These are phyloP conservation scores for Onychorhynchus coronatus DNA, from an alignment of 2,113 vertebrate species.

Conservation along the genomic window DNA sequence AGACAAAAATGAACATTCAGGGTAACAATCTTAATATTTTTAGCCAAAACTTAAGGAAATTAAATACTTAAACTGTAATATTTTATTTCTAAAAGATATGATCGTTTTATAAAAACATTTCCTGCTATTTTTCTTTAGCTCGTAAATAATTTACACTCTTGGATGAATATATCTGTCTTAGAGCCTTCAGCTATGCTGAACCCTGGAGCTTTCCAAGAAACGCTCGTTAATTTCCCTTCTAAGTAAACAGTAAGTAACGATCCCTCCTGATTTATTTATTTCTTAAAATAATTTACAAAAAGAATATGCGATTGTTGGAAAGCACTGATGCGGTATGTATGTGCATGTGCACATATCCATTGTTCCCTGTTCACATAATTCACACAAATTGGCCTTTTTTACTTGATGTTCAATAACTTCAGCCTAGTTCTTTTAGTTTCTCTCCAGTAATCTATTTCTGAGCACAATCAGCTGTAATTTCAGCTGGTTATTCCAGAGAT, in stretches of 20 bases:
- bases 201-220: constrained; percentile 54
- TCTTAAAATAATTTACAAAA: constrained; percentile 51
- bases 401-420: constrained; percentile 3
- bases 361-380: constrained; percentile 32
- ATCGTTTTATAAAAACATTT: constrained; percentile 21
- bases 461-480: not conserved
- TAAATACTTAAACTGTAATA: not conserved
- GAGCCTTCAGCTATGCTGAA: constrained; percentile 45
- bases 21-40: not conserved
- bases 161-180: constrained; percentile 31
- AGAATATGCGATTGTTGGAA: constrained; percentile 54
- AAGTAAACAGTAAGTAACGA: constrained; percentile 58
- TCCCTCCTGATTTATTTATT: constrained; percentile 49
- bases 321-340: constrained; percentile 36
- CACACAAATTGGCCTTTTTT: constrained; percentile 31
- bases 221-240: constrained; percentile 22
- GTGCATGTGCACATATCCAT: constrained; percentile 17
- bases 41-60: not conserved
- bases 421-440: not conserved
- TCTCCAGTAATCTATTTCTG: not conserved
- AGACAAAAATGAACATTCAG: not conserved
- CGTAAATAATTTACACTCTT: constrained; percentile 48
- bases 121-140: constrained; percentile 34
- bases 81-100: not conserved
- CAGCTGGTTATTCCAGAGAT: not conserved